Conservation (phyloP, 2,113 vertebrate genomes). For the Engraulis encrasicolus region DNA sequence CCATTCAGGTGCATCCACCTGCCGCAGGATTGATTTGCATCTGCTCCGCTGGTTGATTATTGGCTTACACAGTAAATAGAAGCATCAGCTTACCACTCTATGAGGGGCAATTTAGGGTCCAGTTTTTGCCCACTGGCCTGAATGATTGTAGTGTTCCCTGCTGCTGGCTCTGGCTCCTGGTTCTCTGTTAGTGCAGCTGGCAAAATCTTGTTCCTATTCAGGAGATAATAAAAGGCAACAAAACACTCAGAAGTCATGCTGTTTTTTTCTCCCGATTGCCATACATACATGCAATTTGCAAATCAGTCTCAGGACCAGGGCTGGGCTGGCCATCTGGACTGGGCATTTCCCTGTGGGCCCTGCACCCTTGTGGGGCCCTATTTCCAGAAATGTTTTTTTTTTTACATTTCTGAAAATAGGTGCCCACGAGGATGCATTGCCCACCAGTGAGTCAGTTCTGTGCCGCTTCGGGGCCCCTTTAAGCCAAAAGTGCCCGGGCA, state of each 20-base stretch:
- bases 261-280: background rate
- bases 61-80: background rate
- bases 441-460: no score
- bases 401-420: no score
- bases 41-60: constrained; percentile 1
- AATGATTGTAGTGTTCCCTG: background rate
- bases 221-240: background rate
- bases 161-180: background rate
- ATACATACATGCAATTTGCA: no score
- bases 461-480: no score
- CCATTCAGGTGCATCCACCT: background rate
- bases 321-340: no score
- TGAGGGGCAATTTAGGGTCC: background rate
- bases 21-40: background rate
- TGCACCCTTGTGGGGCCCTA: no score
- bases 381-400: no score
- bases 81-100: background rate
- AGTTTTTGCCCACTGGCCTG: background rate
- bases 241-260: no score
- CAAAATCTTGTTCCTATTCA: constrained; percentile 24
- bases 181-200: background rate
- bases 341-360: no score
- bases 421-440: no score
- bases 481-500: no score
- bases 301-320: no score